A percentile compares a stretch with the other conserved stretches of the same genome.
phyloP scores from a whole-genome alignment of 2,888 invertebrate genomes.

The Rhamnusium bicolor region DNA sequence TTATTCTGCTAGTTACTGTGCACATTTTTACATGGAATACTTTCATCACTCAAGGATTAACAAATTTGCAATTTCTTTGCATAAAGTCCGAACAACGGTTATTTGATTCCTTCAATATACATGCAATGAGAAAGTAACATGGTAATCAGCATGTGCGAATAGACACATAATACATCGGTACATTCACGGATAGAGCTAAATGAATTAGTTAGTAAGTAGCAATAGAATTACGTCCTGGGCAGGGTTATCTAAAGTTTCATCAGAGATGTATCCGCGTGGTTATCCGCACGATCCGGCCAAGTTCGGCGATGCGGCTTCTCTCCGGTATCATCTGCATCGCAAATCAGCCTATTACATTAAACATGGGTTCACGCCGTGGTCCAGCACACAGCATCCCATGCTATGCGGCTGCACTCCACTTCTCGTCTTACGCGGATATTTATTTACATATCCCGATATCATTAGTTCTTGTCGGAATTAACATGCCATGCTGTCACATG shows the following conservation, averaged over 20 bases:
- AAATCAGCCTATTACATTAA: slow-evolving; percentile 65
- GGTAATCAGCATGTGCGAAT: not conserved
- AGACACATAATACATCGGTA: slow-evolving; percentile 1
- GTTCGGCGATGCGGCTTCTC: slow-evolving; percentile 47
- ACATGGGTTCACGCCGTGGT: slow-evolving; percentile 65
- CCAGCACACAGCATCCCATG: slow-evolving; percentile 48
- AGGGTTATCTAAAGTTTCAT: slow-evolving; percentile 52
- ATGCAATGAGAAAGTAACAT: not conserved
- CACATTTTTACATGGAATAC: too few species aligned
- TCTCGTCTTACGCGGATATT: slow-evolving; percentile 64
- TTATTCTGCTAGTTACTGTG: too few species aligned
- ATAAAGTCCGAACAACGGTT: too few species aligned
- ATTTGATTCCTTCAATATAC: not conserved
- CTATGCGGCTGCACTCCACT: slow-evolving; percentile 36
- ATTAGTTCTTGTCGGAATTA: slow-evolving; percentile 66
- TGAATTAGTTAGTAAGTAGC: slow-evolving; percentile 37
- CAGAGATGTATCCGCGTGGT: slow-evolving; percentile 51
- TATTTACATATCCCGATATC: slow-evolving; percentile 65
- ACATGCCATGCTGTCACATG: slow-evolving; percentile 53
- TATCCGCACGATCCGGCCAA: slow-evolving; percentile 54
- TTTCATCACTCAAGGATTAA: too few species aligned
- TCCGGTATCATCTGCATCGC: slow-evolving; percentile 59
- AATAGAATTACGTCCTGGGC: slow-evolving; percentile 46
- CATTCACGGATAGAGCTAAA: slow-evolving; percentile 24
- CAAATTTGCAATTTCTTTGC: too few species aligned